These are phyloP conservation scores for Amia ocellicauda DNA, from an alignment of 2,113 vertebrate genomes.

Conservation along the genomic window DNA sequence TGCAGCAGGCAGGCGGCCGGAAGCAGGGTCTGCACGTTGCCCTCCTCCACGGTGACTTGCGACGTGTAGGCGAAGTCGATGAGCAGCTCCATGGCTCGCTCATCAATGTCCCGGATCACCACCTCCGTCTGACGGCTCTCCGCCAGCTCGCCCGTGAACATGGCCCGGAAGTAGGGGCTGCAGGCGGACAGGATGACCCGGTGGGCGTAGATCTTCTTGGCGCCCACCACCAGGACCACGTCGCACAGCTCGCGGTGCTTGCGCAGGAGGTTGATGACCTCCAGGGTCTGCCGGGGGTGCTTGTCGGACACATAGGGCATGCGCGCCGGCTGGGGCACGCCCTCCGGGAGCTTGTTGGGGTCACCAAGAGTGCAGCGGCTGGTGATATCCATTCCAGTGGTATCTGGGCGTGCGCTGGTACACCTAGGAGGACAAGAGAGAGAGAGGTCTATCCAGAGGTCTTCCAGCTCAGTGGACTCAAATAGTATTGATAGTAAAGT, in stretches of 20 bases:
- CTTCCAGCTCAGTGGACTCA: not conserved
- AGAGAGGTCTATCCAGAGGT: not conserved
- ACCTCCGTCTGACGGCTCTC: conserved; percentile 96
- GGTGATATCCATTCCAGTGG: conserved; percentile 97
- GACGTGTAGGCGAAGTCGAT: conserved; percentile 98
- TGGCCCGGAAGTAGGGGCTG: conserved; percentile 96
- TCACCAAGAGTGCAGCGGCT: conserved; percentile 97
- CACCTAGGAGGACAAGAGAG: conserved; percentile 63
- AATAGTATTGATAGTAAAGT: too few relatives aligned
- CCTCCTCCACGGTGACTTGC: conserved; percentile 96
- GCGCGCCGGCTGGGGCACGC: conserved; percentile 94
- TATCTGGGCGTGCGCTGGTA: conserved; percentile 89
- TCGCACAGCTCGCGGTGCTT: conserved; percentile 96
- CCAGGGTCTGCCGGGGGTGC: conserved; percentile 93
- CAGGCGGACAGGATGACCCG: conserved; percentile 94
- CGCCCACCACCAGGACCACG: conserved; percentile 92
- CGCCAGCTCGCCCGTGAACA: conserved; percentile 96
- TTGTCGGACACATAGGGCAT: conserved; percentile 98
- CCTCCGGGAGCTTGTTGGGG: conserved; percentile 97
- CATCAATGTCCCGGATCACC: conserved; percentile 95
- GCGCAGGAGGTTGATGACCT: conserved; percentile 94
- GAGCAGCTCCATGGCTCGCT: conserved; percentile 95
- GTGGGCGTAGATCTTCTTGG: conserved; percentile 97
- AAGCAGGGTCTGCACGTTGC: conserved; percentile 93
- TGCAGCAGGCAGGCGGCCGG: conserved; percentile 96